These are phyloP conservation scores for Drosophila colorata DNA, from an alignment of 2,888 invertebrate species.

Conservation along the genomic window DNA sequence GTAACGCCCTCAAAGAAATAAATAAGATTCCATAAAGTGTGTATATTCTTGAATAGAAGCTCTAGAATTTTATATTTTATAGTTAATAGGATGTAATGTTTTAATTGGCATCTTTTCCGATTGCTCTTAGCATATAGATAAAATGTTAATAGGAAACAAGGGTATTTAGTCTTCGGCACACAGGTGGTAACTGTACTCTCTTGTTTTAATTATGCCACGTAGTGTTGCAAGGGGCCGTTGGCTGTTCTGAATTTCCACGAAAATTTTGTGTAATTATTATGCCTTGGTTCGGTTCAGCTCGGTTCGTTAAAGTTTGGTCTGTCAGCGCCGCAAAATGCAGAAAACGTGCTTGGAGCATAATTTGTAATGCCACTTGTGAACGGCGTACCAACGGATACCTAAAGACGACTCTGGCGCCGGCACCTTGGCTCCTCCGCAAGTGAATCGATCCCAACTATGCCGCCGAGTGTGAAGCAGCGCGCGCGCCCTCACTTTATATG, in stretches of 20 bases:
- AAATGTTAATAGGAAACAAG: neutral
- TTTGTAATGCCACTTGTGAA: constrained; percentile 31
- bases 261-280: constrained; percentile 74
- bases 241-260: constrained; percentile 76
- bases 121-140: too few relatives aligned
- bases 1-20: too few relatives aligned
- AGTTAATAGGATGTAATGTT: too few relatives aligned
- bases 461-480: constrained; percentile 42
- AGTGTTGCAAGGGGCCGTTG: constrained; percentile 38
- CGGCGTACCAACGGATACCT: too few relatives aligned
- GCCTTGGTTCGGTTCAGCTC: constrained; percentile 30
- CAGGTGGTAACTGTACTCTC: too few relatives aligned
- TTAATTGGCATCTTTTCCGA: too few relatives aligned
- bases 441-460: constrained; percentile 28
- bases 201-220: constrained; percentile 77
- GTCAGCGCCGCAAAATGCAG: constrained; percentile 47
- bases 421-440: constrained; percentile 30
- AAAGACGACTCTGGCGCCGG: constrained; percentile 59
- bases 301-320: constrained; percentile 35
- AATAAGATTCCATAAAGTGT: too few relatives aligned
- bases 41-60: too few relatives aligned
- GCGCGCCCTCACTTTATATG: constrained; percentile 41
- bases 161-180: constrained; percentile 24
- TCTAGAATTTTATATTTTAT: too few relatives aligned
- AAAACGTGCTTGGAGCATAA: constrained; percentile 53